Evolutionary conservation across 2,797 vertebrate genomes (phyloP).

Genomic region (Hydrophis major): DNA sequence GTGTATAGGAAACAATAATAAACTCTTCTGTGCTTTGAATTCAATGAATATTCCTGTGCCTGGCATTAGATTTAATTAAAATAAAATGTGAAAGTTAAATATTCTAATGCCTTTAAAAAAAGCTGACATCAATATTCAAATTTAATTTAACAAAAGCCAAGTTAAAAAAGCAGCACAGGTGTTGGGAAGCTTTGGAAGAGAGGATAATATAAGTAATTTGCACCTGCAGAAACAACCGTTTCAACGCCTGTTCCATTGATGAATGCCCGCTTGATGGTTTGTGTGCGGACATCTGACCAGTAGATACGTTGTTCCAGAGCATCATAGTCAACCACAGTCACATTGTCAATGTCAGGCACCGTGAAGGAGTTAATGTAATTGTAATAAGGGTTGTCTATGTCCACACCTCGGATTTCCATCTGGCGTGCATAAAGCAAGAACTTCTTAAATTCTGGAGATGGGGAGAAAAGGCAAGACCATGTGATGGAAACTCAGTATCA

Average conservation of each 20-base stretch:
- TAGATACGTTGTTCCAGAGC: conserved; percentile 93
- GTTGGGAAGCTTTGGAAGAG: background rate
- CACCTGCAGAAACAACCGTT: conserved; percentile 93
- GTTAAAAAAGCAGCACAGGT: background rate
- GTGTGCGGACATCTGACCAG: conserved; percentile 95
- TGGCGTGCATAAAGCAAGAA: conserved; percentile 96
- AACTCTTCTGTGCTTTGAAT: background rate
- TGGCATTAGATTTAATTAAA: background rate
- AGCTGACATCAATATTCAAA: background rate
- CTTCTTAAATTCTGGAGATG: conserved; percentile 83
- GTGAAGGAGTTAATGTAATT: conserved; percentile 99
- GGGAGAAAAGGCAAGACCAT: background rate
- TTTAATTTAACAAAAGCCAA: background rate
- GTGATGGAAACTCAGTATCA: background rate
- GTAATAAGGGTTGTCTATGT: conserved; percentile 95
- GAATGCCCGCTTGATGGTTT: conserved; percentile 94
- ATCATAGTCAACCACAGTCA: conserved; percentile 93
- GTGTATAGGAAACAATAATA: background rate
- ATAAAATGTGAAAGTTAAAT: background rate
- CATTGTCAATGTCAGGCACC: conserved; percentile 93
- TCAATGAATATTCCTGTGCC: background rate
- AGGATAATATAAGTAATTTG: background rate
- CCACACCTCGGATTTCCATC: conserved; percentile 95
- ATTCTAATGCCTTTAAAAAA: background rate
- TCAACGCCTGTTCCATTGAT: conserved; percentile 97